A percentile compares a stretch with the other conserved stretches of the same genome.
These are phyloP conservation scores for Stomorhina lunata DNA, from an alignment of 2,888 invertebrate genomes.

Conservation along the genomic window DNA sequence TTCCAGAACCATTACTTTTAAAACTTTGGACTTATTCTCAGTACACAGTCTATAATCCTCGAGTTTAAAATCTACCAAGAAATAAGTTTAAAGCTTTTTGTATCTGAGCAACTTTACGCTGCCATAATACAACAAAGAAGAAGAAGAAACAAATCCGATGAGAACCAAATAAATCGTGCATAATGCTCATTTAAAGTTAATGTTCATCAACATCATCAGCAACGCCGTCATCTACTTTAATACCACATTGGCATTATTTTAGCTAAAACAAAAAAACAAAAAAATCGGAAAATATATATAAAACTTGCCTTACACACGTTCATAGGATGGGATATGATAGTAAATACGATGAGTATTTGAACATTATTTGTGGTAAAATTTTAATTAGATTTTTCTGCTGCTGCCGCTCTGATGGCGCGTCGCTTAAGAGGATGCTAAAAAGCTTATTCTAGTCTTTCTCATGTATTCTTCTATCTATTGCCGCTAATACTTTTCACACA, in stretches of 20 bases:
- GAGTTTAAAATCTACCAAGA: too few species aligned
- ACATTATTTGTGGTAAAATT: slow-evolving; percentile 60
- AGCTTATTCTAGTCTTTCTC: not conserved
- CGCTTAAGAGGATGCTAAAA: too few species aligned
- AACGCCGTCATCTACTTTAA: slow-evolving; percentile 16
- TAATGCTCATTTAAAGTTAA: slow-evolving; percentile 54
- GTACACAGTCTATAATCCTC: too few species aligned
- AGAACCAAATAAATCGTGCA: slow-evolving; percentile 62
- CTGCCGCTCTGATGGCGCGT: too few species aligned
- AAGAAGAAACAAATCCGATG: slow-evolving; percentile 24
- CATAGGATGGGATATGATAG: too few species aligned
- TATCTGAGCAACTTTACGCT: not conserved
- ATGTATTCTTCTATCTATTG: slow-evolving; percentile 4
- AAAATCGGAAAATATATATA: too few species aligned
- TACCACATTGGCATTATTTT: slow-evolving; percentile 35
- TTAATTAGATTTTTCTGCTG: slow-evolving; percentile 59
- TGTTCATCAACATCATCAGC: slow-evolving; percentile 37
- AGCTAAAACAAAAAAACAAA: not conserved
- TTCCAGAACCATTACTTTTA: too few species aligned
- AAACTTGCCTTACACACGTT: not conserved
- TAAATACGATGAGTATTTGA: slow-evolving; percentile 36
- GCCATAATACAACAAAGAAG: slow-evolving; percentile 24
- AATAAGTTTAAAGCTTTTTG: slow-evolving; percentile 1
- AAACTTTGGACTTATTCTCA: too few species aligned
- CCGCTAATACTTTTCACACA: too few species aligned